These are phyloP conservation scores for Andrena flavipes DNA, from an alignment of 2,888 invertebrate species.

Conservation along the genomic window DNA sequence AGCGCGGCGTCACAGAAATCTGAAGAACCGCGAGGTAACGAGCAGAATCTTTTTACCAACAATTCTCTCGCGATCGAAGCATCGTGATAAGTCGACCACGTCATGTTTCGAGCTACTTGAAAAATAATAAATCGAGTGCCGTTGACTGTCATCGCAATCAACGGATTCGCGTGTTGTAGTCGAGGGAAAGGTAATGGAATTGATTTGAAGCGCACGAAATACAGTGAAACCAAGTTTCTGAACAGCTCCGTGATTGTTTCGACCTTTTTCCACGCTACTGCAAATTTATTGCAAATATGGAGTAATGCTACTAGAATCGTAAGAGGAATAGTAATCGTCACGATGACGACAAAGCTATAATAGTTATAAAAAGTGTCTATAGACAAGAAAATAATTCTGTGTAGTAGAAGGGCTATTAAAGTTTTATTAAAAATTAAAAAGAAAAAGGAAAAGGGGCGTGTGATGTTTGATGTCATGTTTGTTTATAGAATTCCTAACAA, in stretches of 20 bases:
- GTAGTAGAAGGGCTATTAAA: too few relatives aligned
- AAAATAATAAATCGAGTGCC: conserved; percentile 27
- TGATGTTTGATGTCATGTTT: too few relatives aligned
- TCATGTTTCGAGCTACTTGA: conserved; percentile 1
- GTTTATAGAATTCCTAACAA: too few relatives aligned
- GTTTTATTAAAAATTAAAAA: too few relatives aligned
- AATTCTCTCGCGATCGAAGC: background rate
- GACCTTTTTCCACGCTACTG: conserved; percentile 9
- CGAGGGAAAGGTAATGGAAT: conserved; percentile 44
- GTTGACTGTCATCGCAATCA: conserved; percentile 9
- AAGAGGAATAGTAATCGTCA: background rate
- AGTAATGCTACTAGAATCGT: background rate
- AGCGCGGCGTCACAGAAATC: too few relatives aligned
- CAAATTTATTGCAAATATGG: background rate
- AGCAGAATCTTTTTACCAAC: background rate
- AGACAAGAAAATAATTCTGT: too few relatives aligned
- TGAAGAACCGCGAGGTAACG: too few relatives aligned
- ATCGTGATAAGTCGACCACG: background rate
- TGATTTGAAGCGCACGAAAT: conserved; percentile 31
- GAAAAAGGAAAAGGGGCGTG: too few relatives aligned
- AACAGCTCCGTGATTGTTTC: conserved; percentile 6
- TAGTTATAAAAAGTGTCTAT: background rate
- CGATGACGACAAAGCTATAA: background rate
- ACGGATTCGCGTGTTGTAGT: conserved; percentile 21
- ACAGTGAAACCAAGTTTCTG: conserved; percentile 12